Conservation (phyloP, 2,888 invertebrate genomes). For the Rhynchonema sp. region DNA sequence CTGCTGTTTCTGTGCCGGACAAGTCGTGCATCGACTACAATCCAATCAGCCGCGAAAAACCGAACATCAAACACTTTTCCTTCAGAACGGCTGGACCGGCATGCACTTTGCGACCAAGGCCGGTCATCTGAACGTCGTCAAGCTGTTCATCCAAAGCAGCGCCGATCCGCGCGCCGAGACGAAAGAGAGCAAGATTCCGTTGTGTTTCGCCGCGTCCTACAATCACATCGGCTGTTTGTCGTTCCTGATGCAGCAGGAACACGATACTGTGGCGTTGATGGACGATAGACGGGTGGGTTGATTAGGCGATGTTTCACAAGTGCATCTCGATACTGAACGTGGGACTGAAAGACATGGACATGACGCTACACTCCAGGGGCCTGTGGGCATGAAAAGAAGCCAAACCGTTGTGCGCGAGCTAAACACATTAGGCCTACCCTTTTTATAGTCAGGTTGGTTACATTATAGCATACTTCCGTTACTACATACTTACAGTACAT, state of each 20-base stretch:
- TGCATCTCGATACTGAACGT: too few species aligned
- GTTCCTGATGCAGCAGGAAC: slow-evolving; percentile 87
- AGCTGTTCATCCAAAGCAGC: slow-evolving; percentile 77
- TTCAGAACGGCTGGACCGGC: slow-evolving; percentile 72
- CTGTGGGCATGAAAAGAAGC: too few species aligned
- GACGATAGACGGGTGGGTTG: slow-evolving; percentile 70
- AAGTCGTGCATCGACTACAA: neutral
- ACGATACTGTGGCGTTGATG: slow-evolving; percentile 88
- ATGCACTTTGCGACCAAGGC: slow-evolving; percentile 81
- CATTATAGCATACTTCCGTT: too few species aligned
- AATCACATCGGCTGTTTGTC: slow-evolving; percentile 87
- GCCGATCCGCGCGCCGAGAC: slow-evolving; percentile 67
- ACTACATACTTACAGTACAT: too few species aligned
- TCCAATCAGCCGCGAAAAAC: too few species aligned
- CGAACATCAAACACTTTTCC: neutral
- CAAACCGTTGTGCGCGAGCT: too few species aligned
- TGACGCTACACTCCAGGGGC: too few species aligned
- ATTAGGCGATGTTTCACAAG: too few species aligned
- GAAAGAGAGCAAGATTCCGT: slow-evolving; percentile 77
- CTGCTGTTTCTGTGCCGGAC: neutral
- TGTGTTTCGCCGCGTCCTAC: slow-evolving; percentile 93
- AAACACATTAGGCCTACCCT: too few species aligned
- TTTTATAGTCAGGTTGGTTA: too few species aligned
- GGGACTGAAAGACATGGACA: too few species aligned
- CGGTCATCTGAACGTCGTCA: slow-evolving; percentile 82